A percentile compares a stretch with the other conserved stretches of the same genome.
Evolutionary conservation across 1,140 invertebrate species (phyloP).

Genomic region (Berghia stephanieae): DNA sequence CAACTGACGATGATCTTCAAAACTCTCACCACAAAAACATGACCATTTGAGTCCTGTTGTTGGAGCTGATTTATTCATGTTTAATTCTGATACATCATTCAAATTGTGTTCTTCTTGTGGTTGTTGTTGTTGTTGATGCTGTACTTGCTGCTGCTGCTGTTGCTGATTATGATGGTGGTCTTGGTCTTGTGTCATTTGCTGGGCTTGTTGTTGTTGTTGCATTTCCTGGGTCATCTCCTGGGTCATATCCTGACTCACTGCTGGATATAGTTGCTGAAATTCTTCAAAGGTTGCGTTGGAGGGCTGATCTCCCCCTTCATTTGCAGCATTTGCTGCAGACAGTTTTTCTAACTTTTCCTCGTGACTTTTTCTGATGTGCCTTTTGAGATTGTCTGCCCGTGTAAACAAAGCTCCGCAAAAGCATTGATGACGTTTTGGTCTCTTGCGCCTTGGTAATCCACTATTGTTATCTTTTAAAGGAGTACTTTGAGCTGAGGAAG

Average conservation of each 20-base stretch:
- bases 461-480: too few relatives aligned
- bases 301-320: too few relatives aligned
- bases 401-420: conserved; percentile 32
- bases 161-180: background rate
- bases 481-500: too few relatives aligned
- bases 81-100: background rate
- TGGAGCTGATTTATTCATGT: conserved; percentile 8
- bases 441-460: background rate
- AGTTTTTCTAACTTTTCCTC: conserved; percentile 32
- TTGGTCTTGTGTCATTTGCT: too few relatives aligned
- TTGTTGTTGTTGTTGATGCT: background rate
- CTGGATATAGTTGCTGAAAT: background rate
- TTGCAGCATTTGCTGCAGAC: too few relatives aligned
- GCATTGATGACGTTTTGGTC: conserved; percentile 14
- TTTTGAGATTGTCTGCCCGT: conserved; percentile 30
- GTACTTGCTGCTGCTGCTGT: background rate
- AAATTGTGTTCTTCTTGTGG: background rate
- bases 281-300: too few relatives aligned
- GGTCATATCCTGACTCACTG: background rate
- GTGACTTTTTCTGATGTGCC: conserved; percentile 29
- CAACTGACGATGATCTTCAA: conserved; percentile 22
- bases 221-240: too few relatives aligned
- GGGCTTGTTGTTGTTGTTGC: too few relatives aligned
- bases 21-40: conserved; percentile 33
- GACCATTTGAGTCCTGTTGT: conserved; percentile 15